A percentile compares a stretch with the other conserved stretches of the same genome.
These are phyloP conservation scores for Arvicanthis niloticus DNA, from an alignment of 2,113 vertebrate species.

Conservation along the genomic window DNA sequence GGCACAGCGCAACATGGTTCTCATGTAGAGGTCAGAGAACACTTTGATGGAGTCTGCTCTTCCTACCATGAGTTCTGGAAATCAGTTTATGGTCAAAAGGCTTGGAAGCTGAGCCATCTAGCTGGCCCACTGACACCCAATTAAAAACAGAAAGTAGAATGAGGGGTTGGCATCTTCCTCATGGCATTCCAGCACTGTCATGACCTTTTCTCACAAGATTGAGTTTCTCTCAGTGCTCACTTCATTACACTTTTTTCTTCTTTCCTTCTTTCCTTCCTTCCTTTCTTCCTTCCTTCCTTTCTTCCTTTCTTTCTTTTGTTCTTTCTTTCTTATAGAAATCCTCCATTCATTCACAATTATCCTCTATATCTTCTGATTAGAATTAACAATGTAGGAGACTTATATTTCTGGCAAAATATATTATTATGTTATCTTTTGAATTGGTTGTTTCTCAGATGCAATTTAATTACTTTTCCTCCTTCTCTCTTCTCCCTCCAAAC, in stretches of 20 bases:
- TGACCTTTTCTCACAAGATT: background rate
- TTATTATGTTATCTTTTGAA: background rate
- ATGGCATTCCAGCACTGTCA: background rate
- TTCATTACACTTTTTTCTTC: background rate
- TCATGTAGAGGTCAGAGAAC: background rate
- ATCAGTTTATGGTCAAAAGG: background rate
- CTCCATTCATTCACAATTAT: background rate
- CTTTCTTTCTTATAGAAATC: background rate
- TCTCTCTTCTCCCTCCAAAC: background rate
- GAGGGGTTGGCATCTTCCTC: background rate
- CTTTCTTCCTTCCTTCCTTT: background rate
- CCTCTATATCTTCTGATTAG: background rate
- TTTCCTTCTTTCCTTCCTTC: background rate
- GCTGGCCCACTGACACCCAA: background rate
- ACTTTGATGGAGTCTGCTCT: background rate
- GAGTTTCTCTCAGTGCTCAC: background rate
- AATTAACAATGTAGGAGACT: background rate
- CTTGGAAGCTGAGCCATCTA: background rate
- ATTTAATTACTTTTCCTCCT: background rate
- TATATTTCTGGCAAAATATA: slow-evolving; percentile 38
- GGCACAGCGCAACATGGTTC: background rate
- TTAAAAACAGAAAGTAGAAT: background rate
- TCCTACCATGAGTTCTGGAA: background rate
- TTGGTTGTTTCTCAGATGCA: background rate
- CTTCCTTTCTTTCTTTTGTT: background rate